Conservation (phyloP, 2,113 vertebrate species). For the Malurus melanocephalus region DNA sequence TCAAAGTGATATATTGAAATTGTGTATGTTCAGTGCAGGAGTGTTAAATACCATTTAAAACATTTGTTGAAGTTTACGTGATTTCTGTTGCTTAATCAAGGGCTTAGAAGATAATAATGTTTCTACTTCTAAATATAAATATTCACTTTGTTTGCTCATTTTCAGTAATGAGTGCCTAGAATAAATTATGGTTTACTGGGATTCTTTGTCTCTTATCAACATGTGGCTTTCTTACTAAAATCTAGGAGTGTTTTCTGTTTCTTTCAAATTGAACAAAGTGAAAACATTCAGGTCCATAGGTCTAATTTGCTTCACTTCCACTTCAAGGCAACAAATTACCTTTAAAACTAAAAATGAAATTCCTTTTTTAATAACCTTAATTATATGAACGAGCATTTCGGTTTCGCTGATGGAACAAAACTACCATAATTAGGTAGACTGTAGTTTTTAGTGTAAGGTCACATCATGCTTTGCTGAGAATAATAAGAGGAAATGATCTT, state of each 20-base stretch:
- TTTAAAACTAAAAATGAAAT: constrained; percentile 37
- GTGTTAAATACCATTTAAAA: neutral
- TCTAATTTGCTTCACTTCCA: neutral
- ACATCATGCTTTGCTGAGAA: constrained; percentile 52
- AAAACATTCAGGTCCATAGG: neutral
- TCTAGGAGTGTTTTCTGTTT: neutral
- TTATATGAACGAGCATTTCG: constrained; percentile 23
- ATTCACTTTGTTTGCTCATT: neutral
- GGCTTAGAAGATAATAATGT: neutral
- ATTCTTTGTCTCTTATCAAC: neutral
- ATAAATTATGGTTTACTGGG: neutral
- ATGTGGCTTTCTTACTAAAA: neutral
- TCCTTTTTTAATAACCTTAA: constrained; percentile 20
- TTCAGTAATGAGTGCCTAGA: neutral
- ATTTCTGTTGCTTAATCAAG: constrained; percentile 5
- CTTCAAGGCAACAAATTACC: constrained; percentile 33
- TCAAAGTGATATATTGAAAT: neutral
- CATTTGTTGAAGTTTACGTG: neutral
- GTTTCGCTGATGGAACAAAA: constrained; percentile 49
- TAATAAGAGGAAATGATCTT: constrained; percentile 66
- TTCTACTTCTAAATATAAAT: neutral
- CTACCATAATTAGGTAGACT: constrained; percentile 47
- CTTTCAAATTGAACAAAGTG: neutral
- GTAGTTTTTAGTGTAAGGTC: constrained; percentile 54
- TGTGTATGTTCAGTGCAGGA: neutral